Conservation (phyloP, 2,888 invertebrate genomes). For the Drosophila picticornis region DNA sequence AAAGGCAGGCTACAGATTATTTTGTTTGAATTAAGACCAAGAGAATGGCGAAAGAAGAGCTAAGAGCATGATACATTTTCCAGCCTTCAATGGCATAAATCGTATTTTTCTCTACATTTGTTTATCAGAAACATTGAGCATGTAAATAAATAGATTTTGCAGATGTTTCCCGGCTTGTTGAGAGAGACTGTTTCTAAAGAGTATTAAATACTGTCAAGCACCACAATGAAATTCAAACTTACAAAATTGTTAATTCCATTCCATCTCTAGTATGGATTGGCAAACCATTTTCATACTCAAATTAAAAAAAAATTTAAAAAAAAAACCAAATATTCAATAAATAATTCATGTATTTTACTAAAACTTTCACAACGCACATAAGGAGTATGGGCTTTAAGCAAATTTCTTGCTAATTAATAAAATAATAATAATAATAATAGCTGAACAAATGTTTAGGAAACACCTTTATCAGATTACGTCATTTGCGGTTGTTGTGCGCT, state of each 20-base stretch:
- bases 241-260: slow-evolving; percentile 2
- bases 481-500: slow-evolving; percentile 36
- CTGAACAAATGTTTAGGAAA: slow-evolving; percentile 44
- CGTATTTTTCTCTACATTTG: slow-evolving; percentile 2
- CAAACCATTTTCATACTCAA: slow-evolving; percentile 1
- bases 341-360: slow-evolving; percentile 68
- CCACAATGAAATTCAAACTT: slow-evolving; percentile 10
- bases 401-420: slow-evolving; percentile 57
- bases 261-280: slow-evolving; percentile 14
- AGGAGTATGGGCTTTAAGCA: slow-evolving; percentile 40
- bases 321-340: slow-evolving; percentile 57
- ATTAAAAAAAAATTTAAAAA: slow-evolving; percentile 4
- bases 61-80: slow-evolving; percentile 5
- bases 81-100: slow-evolving; percentile 3
- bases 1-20: slow-evolving; percentile 17
- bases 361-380: slow-evolving; percentile 57
- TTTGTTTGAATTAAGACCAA: slow-evolving; percentile 1
- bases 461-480: slow-evolving; percentile 26
- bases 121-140: neutral
- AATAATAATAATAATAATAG: slow-evolving; percentile 39
- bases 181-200: slow-evolving; percentile 8
- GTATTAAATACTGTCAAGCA: slow-evolving; percentile 16
- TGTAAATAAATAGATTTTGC: slow-evolving; percentile 5
- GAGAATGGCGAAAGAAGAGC: slow-evolving; percentile 2
- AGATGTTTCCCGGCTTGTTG: neutral